Conservation (phyloP, 2,797 vertebrate species). For the Cryptoblepharus egeriae region DNA sequence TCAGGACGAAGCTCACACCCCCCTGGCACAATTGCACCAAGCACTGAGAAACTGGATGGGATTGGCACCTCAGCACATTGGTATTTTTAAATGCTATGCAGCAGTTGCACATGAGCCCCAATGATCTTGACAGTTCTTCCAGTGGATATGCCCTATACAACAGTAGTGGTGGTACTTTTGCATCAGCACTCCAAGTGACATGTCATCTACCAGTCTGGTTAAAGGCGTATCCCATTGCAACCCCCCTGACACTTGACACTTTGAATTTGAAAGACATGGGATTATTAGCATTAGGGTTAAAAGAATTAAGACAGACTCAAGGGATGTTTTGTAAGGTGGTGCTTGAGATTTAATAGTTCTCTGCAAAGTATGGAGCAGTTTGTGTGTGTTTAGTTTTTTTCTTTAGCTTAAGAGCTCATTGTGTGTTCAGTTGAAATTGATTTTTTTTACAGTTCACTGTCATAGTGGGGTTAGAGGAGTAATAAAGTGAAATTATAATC, state of each 20-base stretch:
- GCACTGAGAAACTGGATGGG: no score
- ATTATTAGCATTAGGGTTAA: neutral
- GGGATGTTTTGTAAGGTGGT: neutral
- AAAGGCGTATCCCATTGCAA: conserved; percentile 5
- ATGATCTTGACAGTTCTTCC: neutral
- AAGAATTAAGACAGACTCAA: neutral
- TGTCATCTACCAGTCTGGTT: neutral
- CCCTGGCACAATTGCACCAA: no score
- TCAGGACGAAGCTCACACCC: no score
- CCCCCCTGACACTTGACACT: neutral
- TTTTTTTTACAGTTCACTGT: conserved; percentile 1
- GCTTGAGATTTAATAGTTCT: neutral
- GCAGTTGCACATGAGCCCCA: neutral
- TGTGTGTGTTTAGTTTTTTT: neutral
- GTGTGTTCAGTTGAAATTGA: neutral
- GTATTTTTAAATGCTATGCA: neutral
- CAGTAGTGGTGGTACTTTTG: conserved; percentile 13
- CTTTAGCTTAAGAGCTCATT: neutral
- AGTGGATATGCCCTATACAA: neutral
- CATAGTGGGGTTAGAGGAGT: neutral
- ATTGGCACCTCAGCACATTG: no score
- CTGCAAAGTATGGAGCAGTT: conserved; percentile 32
- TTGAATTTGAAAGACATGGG: neutral
- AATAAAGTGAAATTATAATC: neutral
- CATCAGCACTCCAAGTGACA: neutral